Conservation (phyloP, 23 tunicate genomes). For the Styela clava region DNA sequence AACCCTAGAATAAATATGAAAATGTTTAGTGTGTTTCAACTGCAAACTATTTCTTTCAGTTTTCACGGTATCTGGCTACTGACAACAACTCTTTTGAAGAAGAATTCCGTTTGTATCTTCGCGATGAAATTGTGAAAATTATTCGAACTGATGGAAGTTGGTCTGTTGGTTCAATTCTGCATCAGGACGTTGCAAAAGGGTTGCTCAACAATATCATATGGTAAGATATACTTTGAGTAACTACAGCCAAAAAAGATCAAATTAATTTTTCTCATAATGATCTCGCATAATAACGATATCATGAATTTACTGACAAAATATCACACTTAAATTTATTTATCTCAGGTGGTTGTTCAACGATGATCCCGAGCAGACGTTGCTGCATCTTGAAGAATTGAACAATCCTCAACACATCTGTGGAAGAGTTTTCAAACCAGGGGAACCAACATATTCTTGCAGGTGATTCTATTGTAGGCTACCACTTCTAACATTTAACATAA, state of each 20-base stretch:
- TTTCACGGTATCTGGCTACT: conserved; percentile 13
- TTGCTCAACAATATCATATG: conserved; percentile 17
- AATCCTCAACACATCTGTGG: conserved; percentile 69
- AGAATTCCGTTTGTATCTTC: conserved; percentile 32
- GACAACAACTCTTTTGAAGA: conserved; percentile 42
- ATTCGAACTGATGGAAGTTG: conserved; percentile 21
- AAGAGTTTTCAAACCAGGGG: conserved; percentile 74
- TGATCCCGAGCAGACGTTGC: conserved; percentile 30
- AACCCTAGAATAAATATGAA: too few relatives aligned
- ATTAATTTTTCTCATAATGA: too few relatives aligned
- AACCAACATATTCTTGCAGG: conserved; percentile 90
- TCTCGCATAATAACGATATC: too few relatives aligned
- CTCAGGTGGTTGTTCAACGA: conserved; percentile 64
- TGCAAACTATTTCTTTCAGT: not conserved
- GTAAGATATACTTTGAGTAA: not conserved
- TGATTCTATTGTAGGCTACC: not conserved
- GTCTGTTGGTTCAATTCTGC: conserved; percentile 43
- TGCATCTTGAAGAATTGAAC: conserved; percentile 45
- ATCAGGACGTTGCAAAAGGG: conserved; percentile 5
- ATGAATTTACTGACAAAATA: too few relatives aligned
- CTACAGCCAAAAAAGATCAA: too few relatives aligned
- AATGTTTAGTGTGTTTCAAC: not conserved
- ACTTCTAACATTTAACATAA: not conserved
- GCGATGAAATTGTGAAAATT: conserved; percentile 29
- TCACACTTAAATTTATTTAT: too few relatives aligned